Conservation (phyloP, 2,888 invertebrate genomes). For the Agrotis puta region DNA sequence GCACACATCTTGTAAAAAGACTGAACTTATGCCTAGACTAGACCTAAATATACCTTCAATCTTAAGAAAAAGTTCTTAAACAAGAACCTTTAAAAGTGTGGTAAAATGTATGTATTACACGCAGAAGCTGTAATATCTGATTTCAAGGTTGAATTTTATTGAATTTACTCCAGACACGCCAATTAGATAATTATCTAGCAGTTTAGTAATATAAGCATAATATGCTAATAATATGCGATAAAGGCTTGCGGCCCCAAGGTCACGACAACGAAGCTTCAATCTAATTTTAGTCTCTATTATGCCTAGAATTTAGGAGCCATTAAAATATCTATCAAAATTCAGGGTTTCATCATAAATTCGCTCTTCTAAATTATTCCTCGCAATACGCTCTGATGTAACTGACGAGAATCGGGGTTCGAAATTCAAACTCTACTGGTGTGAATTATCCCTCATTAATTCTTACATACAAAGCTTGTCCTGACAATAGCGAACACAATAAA, state of each 20-base stretch:
- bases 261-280: conserved; percentile 14
- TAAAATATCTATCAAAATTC: conserved; percentile 36
- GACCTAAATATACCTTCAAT: not conserved
- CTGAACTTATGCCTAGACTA: not conserved
- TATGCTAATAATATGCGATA: conserved; percentile 33
- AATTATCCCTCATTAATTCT: not conserved
- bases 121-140: not conserved
- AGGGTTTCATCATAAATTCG: conserved; percentile 44
- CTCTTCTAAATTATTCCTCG: conserved; percentile 40
- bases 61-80: not conserved
- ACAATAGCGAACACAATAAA: too few species aligned
- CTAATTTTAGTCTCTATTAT: conserved; percentile 17
- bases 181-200: conserved; percentile 36
- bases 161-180: conserved; percentile 13
- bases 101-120: not conserved
- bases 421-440: not conserved
- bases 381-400: conserved; percentile 4
- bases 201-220: conserved; percentile 26
- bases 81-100: not conserved
- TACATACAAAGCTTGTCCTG: too few species aligned
- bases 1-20: not conserved
- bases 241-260: conserved; percentile 39
- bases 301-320: conserved; percentile 1
- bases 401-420: not conserved
- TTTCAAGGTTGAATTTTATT: conserved; percentile 8